Evolutionary conservation across 2,113 vertebrate genomes (phyloP).

Genomic region (Erythrocercus mccallii): DNA sequence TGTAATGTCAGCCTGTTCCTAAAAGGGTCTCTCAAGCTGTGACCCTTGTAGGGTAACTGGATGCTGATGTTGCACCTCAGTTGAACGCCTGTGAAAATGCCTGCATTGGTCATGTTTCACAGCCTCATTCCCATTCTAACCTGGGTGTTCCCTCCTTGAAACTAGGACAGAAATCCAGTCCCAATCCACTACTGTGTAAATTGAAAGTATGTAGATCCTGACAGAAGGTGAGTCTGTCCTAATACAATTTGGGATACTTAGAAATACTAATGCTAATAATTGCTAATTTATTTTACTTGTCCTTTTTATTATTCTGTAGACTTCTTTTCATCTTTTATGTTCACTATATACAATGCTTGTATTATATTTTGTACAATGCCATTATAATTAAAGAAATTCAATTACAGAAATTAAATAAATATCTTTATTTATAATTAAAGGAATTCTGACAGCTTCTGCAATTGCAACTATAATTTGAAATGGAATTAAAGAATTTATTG

Average conservation of each 20-base stretch:
- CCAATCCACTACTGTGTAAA: not conserved
- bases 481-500: not conserved
- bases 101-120: not conserved
- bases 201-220: not conserved
- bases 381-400: conserved; percentile 1
- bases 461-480: not conserved
- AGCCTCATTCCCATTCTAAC: not conserved
- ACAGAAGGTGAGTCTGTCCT: not conserved
- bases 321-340: not conserved
- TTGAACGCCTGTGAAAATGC: not conserved
- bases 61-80: not conserved
- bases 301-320: not conserved
- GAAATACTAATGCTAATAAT: not conserved
- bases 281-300: not conserved
- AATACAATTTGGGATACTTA: not conserved
- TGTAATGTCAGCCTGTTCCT: not conserved
- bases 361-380: not conserved
- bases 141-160: not conserved
- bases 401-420: not conserved
- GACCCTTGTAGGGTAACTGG: rapidly evolving
- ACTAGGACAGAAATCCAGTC: not conserved
- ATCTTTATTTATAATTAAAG: not conserved
- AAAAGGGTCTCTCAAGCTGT: not conserved
- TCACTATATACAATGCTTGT: not conserved
- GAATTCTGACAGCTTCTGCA: not conserved